phyloP scores from a whole-genome alignment of 2,113 vertebrate genomes.

The Plestiodon gilberti region DNA sequence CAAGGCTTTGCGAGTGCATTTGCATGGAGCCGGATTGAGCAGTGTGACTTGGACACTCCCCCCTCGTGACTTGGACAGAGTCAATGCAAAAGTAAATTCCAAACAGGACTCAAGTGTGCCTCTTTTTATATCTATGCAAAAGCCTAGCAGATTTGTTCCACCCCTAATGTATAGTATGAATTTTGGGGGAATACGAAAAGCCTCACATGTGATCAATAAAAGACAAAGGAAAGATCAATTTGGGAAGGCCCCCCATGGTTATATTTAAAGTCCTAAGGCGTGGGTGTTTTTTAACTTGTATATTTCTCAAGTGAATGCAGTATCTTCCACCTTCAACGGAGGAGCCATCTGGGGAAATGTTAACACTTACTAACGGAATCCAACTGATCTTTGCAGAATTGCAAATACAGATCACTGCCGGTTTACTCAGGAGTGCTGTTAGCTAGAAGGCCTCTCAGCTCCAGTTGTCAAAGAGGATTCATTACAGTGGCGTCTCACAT shows the following conservation, averaged over 20 bases:
- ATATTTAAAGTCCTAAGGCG: neutral
- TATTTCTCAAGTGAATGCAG: constrained; percentile 20
- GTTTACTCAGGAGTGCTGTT: constrained; percentile 61
- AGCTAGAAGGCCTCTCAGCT: constrained; percentile 60
- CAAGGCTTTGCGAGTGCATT: too few relatives aligned
- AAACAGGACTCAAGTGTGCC: too few relatives aligned
- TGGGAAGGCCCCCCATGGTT: neutral
- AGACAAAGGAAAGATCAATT: neutral
- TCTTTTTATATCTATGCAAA: too few relatives aligned
- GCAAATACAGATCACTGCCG: constrained; percentile 50
- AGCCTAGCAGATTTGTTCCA: neutral
- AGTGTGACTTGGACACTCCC: too few relatives aligned
- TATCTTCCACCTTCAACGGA: constrained; percentile 49
- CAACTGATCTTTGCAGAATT: constrained; percentile 37
- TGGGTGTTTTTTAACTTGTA: neutral
- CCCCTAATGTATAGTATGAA: neutral
- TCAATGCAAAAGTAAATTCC: too few relatives aligned
- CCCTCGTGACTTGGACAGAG: too few relatives aligned
- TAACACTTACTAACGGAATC: constrained; percentile 38
- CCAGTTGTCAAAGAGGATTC: constrained; percentile 68
- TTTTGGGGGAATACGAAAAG: neutral
- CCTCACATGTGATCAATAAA: neutral
- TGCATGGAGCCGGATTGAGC: too few relatives aligned
- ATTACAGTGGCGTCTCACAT: constrained; percentile 55
- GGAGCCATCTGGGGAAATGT: constrained; percentile 7